Conservation (phyloP, 2,113 vertebrate species). For the Pycnonotus jocosus region DNA sequence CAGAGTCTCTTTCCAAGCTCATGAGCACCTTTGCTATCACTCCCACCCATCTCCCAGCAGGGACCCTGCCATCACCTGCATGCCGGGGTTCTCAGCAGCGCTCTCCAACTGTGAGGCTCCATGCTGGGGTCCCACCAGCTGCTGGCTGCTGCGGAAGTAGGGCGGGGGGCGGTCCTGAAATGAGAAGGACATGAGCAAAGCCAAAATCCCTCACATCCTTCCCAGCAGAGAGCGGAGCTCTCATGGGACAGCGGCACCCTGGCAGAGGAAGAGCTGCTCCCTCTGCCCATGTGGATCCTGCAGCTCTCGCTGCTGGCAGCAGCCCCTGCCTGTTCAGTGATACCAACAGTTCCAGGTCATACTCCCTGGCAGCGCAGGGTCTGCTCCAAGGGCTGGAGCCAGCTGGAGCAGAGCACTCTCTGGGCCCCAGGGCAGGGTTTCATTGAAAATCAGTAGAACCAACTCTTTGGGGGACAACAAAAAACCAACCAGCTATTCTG, state of each 20-base stretch:
- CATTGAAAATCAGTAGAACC: neutral
- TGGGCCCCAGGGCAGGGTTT: neutral
- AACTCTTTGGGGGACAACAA: neutral
- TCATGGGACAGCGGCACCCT: fast-evolving
- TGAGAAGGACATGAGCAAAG: neutral
- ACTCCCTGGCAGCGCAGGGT: fast-evolving
- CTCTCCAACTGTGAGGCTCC: neutral
- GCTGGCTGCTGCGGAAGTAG: slow-evolving; percentile 80
- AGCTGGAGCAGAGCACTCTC: neutral
- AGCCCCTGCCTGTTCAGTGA: neutral
- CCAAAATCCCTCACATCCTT: neutral
- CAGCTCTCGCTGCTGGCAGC: fast-evolving
- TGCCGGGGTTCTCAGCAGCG: neutral
- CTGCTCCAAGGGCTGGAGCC: neutral
- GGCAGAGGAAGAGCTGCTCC: neutral
- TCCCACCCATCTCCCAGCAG: neutral
- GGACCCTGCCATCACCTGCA: neutral
- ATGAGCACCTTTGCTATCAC: neutral
- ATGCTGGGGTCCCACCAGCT: slow-evolving; percentile 57
- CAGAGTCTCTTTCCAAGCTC: neutral
- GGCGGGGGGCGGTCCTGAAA: slow-evolving; percentile 68
- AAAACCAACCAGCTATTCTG: neutral
- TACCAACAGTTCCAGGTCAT: fast-evolving
- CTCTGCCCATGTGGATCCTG: neutral
- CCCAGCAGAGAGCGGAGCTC: fast-evolving